These are phyloP conservation scores for Forbesichthys agassizii DNA, from an alignment of 2,113 vertebrate genomes.

Conservation along the genomic window DNA sequence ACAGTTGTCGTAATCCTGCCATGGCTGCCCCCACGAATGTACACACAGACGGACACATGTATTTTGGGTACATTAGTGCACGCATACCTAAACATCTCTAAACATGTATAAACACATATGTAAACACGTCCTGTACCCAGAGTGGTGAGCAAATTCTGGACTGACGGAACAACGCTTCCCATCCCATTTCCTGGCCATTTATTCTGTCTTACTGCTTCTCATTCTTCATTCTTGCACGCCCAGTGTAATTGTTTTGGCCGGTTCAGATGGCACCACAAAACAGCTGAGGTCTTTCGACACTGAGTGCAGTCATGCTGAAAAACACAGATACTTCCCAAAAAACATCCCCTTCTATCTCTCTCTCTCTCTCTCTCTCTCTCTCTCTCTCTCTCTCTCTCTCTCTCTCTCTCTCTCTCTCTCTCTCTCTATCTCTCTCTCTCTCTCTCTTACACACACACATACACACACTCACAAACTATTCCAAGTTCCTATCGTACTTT, in stretches of 20 bases:
- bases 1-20: too few relatives aligned
- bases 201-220: conserved; percentile 2
- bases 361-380: neutral
- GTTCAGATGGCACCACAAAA: conserved; percentile 23
- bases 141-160: neutral
- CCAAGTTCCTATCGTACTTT: conserved; percentile 2
- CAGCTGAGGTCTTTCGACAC: conserved; percentile 41
- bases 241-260: conserved; percentile 19
- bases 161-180: too few relatives aligned
- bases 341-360: conserved; percentile 15
- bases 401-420: conserved; percentile 11
- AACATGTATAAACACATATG: neutral
- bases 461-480: conserved; percentile 7
- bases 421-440: conserved; percentile 1
- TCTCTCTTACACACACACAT: conserved; percentile 1
- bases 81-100: neutral
- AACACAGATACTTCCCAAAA: conserved; percentile 33
- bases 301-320: conserved; percentile 13
- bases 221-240: neutral
- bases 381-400: conserved; percentile 20
- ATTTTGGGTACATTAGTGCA: neutral
- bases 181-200: neutral
- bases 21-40: neutral
- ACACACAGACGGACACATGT: neutral
- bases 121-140: neutral